A percentile compares a stretch with the other conserved stretches of the same genome.
phyloP scores from a whole-genome alignment of 2,888 invertebrate genomes.

The Tridacna crocea region DNA sequence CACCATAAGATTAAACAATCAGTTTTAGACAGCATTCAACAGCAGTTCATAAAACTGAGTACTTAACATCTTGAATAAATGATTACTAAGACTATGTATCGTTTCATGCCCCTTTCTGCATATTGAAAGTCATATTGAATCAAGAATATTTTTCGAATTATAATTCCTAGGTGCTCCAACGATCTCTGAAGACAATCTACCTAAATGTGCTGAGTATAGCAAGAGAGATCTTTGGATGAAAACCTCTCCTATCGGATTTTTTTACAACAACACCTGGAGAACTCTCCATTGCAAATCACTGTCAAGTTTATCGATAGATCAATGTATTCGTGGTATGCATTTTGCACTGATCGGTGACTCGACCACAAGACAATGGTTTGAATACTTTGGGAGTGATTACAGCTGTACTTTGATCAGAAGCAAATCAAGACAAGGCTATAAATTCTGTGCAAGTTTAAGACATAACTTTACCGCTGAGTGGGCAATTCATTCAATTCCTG shows the following conservation, averaged over 20 bases:
- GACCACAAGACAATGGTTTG: slow-evolving; percentile 17
- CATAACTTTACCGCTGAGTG: not conserved
- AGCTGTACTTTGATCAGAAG: not conserved
- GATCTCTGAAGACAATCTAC: not conserved
- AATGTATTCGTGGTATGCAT: slow-evolving; percentile 13
- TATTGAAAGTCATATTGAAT: no score
- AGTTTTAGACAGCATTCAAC: no score
- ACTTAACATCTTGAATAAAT: no score
- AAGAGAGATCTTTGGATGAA: not conserved
- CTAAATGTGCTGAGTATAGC: not conserved
- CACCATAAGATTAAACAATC: no score
- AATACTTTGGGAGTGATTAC: not conserved
- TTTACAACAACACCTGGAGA: not conserved
- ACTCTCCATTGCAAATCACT: not conserved
- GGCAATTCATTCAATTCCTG: not conserved
- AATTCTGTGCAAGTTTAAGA: not conserved
- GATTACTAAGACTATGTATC: no score
- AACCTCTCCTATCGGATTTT: slow-evolving; percentile 1
- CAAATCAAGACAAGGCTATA: not conserved
- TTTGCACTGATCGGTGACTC: slow-evolving; percentile 21
- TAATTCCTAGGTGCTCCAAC: no score
- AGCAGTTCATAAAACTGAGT: no score
- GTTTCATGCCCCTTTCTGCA: no score
- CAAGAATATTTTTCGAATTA: no score
- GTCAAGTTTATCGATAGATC: not conserved